phyloP scores from a whole-genome alignment of 2,113 vertebrate genomes.

The Candoia aspera region DNA sequence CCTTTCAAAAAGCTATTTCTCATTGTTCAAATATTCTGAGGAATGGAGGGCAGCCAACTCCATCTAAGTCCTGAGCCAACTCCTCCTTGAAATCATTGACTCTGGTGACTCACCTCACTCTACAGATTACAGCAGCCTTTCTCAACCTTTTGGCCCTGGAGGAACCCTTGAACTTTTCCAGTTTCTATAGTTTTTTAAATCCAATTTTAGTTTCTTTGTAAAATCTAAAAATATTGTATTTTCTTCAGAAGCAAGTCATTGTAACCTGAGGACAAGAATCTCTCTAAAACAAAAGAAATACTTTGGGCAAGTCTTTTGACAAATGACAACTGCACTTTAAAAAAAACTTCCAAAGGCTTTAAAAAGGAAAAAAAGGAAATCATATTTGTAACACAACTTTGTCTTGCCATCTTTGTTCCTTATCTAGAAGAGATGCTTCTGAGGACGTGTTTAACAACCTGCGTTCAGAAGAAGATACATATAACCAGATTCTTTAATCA shows the following conservation, averaged over 20 bases:
- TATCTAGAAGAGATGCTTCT: not conserved
- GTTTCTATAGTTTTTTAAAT: not conserved
- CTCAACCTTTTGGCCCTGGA: too few relatives aligned
- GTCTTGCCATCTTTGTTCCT: not conserved
- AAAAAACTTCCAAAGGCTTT: not conserved
- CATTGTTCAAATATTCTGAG: not conserved
- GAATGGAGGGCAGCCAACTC: not conserved
- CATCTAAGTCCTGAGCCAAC: not conserved
- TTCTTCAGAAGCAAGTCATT: not conserved
- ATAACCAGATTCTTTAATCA: not conserved
- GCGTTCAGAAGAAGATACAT: too few relatives aligned
- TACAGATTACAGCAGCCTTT: not conserved
- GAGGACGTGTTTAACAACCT: not conserved
- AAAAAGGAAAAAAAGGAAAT: not conserved
- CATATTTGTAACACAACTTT: not conserved
- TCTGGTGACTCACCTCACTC: not conserved
- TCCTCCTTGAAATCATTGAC: not conserved
- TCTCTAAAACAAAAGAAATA: not conserved
- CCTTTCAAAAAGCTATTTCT: not conserved
- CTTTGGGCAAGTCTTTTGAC: not conserved
- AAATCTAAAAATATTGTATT: not conserved
- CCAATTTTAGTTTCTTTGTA: not conserved
- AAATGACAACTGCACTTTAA: not conserved
- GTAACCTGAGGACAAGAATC: not conserved
- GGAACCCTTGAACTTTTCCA: not conserved